Conservation (phyloP, 2,888 invertebrate species). For the Melinopterus prodromus region DNA sequence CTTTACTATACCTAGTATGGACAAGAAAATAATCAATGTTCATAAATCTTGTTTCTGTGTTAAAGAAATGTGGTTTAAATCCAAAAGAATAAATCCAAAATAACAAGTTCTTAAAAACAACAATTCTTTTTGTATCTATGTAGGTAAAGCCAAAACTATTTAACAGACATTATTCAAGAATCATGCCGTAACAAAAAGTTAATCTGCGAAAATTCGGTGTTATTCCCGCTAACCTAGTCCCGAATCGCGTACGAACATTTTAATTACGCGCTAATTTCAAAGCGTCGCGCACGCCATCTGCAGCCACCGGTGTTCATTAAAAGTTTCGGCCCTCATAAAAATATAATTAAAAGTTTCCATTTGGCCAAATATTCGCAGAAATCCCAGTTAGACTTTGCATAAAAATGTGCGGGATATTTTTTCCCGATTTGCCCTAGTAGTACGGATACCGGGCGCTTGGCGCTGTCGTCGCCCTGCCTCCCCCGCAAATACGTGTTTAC, state of each 20-base stretch:
- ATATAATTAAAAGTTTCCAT: slow-evolving; percentile 26
- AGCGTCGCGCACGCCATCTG: slow-evolving; percentile 9
- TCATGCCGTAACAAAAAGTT: neutral
- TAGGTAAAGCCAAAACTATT: neutral
- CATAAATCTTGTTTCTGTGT: too few relatives aligned
- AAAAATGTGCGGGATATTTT: neutral
- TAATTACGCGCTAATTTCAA: slow-evolving; percentile 14
- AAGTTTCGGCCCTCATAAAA: slow-evolving; percentile 22
- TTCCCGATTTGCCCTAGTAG: neutral
- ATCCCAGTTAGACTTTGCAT: neutral
- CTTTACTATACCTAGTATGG: too few relatives aligned
- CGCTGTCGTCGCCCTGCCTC: neutral
- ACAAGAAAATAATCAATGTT: too few relatives aligned
- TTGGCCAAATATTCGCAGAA: slow-evolving; percentile 5
- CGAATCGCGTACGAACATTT: neutral
- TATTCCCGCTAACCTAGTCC: neutral
- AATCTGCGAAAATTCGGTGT: neutral
- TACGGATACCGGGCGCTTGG: slow-evolving; percentile 8
- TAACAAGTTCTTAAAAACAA: too few relatives aligned
- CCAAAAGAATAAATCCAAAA: too few relatives aligned
- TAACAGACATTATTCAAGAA: neutral
- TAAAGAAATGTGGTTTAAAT: too few relatives aligned
- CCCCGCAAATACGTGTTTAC: neutral
- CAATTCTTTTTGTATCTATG: too few relatives aligned
- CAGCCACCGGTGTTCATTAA: slow-evolving; percentile 14